Evolutionary conservation across 2,888 invertebrate genomes (phyloP), one percentile per base, ranked within the genome.

Genomic region (Caenorhabditis panamensis): DNA sequence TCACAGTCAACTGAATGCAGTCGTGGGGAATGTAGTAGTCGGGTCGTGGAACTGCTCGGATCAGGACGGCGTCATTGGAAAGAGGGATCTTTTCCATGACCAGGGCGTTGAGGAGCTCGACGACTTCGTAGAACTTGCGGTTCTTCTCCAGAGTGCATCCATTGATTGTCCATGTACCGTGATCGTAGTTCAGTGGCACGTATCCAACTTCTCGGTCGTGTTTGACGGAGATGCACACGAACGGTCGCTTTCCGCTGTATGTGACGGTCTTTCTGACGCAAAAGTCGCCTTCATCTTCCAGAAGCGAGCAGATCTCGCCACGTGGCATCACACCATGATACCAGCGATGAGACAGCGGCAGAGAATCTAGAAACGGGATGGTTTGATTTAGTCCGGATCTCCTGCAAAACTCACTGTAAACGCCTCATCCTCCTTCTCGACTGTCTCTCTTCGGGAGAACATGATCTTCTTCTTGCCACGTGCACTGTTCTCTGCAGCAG

Each of bases 321-420:
- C 85, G 75, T 44, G 85, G 85, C 85, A 85, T 85, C 53, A 85
- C 68, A 1, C 85, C 84, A 41, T 84, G 84, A 58, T 81, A 84
- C 84, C 84, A 84, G 5, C 53, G 51, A 31, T 81, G 66, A 82
- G 66, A 36, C 53, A 53, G 11, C 64, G 61, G 16, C 68, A 69
- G 18, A 79, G 44, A n/a, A 58, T 58, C 73, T 79, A 24, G 16
- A 71, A 61, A 24, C 16, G 28, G 11, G 11, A 37, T n/a, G n/a
- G n/a, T n/a, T n/a, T n/a, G n/a, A n/a, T n/a, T n/a, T n/a, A 28
- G 9, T 11, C 20, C 2, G n/a, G 36, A 36, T 9, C 6, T 36
- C 2, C 6, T 26, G 20, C 2, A 20, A 58, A 20, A 11, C 56
- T 2, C 16, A 66, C 66, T n/a, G 68, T 59, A 22, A 68, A 68